A percentile compares a stretch with the other conserved stretches of the same genome.
Evolutionary conservation across 2,888 invertebrate species (phyloP).

Genomic region (Anorthoa munda): DNA sequence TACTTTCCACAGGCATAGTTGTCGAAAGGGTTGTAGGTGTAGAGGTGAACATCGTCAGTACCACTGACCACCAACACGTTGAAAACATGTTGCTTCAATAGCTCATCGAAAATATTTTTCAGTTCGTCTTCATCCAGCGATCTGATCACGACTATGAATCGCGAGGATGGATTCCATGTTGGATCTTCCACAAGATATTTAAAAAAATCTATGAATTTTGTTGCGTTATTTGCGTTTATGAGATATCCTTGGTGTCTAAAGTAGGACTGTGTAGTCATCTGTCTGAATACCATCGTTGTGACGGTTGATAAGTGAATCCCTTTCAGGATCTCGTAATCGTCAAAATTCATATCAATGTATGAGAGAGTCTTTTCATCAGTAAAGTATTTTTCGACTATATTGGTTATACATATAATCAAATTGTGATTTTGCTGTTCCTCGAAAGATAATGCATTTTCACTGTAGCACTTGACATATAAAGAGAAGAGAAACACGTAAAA

Average conservation of each 20-base stretch:
- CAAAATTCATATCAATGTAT: conserved; percentile 49
- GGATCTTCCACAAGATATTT: conserved; percentile 62
- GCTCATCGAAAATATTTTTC: conserved; percentile 70
- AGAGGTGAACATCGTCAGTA: conserved; percentile 69
- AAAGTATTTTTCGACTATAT: conserved; percentile 60
- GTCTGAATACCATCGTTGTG: conserved; percentile 28
- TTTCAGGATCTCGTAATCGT: conserved; percentile 49
- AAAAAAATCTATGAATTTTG: conserved; percentile 63
- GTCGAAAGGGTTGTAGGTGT: conserved; percentile 80
- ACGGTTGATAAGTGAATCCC: conserved; percentile 50
- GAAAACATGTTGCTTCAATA: conserved; percentile 69
- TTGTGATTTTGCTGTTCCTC: neutral
- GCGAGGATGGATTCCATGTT: conserved; percentile 74
- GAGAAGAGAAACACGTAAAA: conserved; percentile 28
- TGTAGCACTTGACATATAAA: conserved; percentile 2
- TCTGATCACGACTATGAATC: conserved; percentile 71
- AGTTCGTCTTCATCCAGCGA: conserved; percentile 57
- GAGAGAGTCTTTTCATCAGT: conserved; percentile 42
- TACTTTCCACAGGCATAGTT: conserved; percentile 79
- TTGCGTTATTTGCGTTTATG: conserved; percentile 59
- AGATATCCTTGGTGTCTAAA: conserved; percentile 67
- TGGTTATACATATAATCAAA: conserved; percentile 45
- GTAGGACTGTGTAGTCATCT: conserved; percentile 5
- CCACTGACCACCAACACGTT: conserved; percentile 74
- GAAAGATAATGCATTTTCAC: neutral